Evolutionary conservation across 2,113 vertebrate genomes (phyloP).

Genomic region (Myotis davidii): DNA sequence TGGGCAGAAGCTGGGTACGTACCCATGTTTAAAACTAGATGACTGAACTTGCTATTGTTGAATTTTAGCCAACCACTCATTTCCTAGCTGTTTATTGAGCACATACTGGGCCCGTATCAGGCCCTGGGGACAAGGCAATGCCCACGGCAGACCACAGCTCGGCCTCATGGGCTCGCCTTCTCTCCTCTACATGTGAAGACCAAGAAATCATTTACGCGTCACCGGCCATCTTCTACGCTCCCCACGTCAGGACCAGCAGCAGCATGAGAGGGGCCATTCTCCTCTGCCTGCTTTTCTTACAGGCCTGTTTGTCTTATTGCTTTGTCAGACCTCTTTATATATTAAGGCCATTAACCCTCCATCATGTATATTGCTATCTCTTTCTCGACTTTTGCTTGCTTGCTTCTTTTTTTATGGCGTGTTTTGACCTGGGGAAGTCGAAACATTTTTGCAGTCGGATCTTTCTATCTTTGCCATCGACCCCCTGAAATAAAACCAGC

Average conservation of each 20-base stretch:
- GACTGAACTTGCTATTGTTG: neutral
- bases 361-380: neutral
- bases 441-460: neutral
- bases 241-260: neutral
- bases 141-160: neutral
- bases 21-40: neutral
- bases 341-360: neutral
- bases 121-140: neutral
- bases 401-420: neutral
- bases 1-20: neutral
- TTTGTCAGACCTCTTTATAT: neutral
- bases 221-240: neutral
- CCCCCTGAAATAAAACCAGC: slow-evolving; percentile 30
- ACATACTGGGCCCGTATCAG: fast-evolving
- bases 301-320: neutral
- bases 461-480: neutral
- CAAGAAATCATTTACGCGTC: neutral
- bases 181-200: neutral
- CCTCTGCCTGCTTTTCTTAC: neutral
- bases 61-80: neutral
- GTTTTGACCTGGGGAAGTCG: slow-evolving; percentile 1
- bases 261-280: neutral
- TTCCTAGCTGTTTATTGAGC: neutral
- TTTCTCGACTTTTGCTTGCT: neutral
- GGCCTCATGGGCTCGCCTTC: neutral